Percentiles rank a stretch among this genome's conserved stretches.
Conservation (phyloP, 2,888 invertebrate species). For the Lepeophtheirus nordmannii region DNA sequence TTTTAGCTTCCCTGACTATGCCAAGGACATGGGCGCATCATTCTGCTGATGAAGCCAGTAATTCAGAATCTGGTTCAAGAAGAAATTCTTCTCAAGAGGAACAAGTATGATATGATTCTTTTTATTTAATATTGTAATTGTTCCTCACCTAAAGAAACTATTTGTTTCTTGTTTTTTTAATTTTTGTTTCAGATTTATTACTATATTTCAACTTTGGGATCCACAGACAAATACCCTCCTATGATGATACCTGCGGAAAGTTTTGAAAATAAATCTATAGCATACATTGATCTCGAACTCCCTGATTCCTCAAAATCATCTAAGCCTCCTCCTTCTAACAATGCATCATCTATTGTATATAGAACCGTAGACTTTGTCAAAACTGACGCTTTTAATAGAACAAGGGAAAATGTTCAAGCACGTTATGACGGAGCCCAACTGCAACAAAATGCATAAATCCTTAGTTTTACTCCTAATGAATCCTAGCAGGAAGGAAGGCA, state of each 20-base stretch:
- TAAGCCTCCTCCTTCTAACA: not conserved
- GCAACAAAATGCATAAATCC: not conserved
- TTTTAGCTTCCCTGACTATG: conserved; percentile 3
- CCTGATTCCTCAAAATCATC: not conserved
- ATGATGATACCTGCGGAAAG: conserved; percentile 20
- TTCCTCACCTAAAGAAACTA: not conserved
- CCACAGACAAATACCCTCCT: not conserved
- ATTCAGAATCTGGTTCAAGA: conserved; percentile 17
- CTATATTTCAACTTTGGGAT: conserved; percentile 31
- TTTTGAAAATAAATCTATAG: conserved; percentile 7
- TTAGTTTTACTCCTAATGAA: too few relatives aligned
- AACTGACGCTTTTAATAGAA: conserved; percentile 78
- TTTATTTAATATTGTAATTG: not conserved
- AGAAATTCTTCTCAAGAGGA: conserved; percentile 36
- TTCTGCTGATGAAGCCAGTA: not conserved
- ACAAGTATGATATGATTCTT: conserved; percentile 28
- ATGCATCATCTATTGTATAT: conserved; percentile 47
- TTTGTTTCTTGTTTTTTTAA: not conserved
- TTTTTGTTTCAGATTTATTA: conserved; percentile 34
- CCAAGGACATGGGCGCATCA: not conserved
- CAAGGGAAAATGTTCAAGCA: conserved; percentile 56
- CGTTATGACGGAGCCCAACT: conserved; percentile 6
- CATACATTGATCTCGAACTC: conserved; percentile 63
- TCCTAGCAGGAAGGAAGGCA: too few relatives aligned
- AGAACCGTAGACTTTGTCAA: conserved; percentile 85